Conservation (phyloP, 2,113 vertebrate genomes). For the Larimichthys polyactis region DNA sequence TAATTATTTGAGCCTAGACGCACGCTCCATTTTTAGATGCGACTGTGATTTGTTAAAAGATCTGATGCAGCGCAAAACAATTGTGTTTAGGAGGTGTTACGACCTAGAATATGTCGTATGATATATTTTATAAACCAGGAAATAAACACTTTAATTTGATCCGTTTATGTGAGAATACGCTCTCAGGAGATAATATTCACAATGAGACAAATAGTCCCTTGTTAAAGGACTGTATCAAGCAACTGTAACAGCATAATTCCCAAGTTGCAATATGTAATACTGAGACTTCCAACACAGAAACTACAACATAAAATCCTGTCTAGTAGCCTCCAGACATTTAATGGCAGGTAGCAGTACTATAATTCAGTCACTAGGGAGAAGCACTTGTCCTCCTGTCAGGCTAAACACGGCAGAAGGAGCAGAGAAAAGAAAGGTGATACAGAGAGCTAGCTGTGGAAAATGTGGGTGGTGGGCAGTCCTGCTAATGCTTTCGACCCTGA, state of each 20-base stretch:
- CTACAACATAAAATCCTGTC: not conserved
- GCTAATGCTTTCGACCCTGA: slow-evolving; percentile 75
- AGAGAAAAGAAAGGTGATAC: slow-evolving; percentile 78
- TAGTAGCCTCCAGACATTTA: not conserved
- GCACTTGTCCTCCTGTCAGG: slow-evolving; percentile 11
- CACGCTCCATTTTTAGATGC: not conserved
- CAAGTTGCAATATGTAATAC: not conserved
- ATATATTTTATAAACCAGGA: no score
- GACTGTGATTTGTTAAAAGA: not conserved
- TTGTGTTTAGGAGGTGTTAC: no score
- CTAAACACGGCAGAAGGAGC: slow-evolving; percentile 29
- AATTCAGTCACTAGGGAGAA: slow-evolving; percentile 53
- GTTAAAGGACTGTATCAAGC: no score
- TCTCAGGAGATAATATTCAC: no score
- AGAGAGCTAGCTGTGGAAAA: slow-evolving; percentile 69
- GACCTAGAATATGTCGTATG: no score
- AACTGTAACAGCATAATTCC: not conserved
- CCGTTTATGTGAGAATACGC: no score
- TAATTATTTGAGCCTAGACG: slow-evolving; percentile 17
- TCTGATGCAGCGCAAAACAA: no score
- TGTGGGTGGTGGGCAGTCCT: slow-evolving; percentile 55
- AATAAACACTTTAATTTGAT: no score
- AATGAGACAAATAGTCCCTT: no score
- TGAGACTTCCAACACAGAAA: not conserved
- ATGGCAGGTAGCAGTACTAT: slow-evolving; percentile 8